phyloP scores from a whole-genome alignment of 2,113 vertebrate species.

The Xenopus laevis region DNA sequence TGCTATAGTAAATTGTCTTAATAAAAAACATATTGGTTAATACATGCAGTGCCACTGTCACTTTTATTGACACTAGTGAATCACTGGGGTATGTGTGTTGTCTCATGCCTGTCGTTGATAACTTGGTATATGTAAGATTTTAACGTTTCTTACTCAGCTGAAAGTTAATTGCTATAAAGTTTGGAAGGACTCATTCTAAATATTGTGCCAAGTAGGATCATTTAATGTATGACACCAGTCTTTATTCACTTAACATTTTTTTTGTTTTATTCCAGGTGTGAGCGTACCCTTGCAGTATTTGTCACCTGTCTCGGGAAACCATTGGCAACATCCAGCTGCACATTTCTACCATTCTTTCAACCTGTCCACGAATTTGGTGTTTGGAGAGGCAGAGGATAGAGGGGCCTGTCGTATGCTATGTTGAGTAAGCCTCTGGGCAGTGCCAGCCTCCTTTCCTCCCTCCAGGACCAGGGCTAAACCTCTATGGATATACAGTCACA shows the following conservation, averaged over 20 bases:
- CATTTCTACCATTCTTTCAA: not conserved
- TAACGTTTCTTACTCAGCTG: no score
- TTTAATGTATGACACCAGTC: not conserved
- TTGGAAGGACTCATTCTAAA: no score
- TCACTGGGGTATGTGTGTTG: no score
- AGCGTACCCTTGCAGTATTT: not conserved
- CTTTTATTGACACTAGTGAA: no score
- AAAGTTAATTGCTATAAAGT: no score
- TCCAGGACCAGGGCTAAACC: conserved; percentile 88
- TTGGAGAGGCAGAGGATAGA: conserved; percentile 29
- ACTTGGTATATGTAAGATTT: no score
- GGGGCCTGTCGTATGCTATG: conserved; percentile 41
- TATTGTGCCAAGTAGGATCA: no score
- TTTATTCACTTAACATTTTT: not conserved
- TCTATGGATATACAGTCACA: conserved; percentile 84
- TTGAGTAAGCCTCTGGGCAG: conserved; percentile 40
- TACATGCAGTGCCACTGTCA: no score
- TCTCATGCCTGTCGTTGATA: no score
- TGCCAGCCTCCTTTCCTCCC: conserved; percentile 41
- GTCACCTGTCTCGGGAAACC: not conserved
- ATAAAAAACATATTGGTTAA: no score
- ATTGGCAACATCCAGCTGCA: not conserved
- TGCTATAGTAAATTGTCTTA: no score
- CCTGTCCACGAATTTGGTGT: conserved; percentile 43
- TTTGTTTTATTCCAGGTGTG: conserved; percentile 25